Percentiles rank a stretch among this genome's conserved stretches.
These are phyloP conservation scores for Diploscapter pachys DNA, from an alignment of 1,140 invertebrate species.

Conservation along the genomic window DNA sequence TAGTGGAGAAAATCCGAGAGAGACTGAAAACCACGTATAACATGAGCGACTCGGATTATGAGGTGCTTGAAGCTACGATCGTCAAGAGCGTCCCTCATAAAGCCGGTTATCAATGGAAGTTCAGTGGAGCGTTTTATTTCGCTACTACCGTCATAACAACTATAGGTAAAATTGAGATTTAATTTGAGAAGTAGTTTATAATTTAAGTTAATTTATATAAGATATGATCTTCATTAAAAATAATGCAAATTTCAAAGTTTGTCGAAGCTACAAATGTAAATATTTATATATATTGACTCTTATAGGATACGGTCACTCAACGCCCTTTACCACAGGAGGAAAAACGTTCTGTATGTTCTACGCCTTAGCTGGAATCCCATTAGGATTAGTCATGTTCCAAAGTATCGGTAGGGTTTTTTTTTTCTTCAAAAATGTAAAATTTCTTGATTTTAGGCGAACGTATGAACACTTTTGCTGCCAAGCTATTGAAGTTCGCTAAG, in stretches of 20 bases:
- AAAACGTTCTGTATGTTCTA: constrained; percentile 62
- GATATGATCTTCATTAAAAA: no score
- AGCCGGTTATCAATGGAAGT: constrained; percentile 94
- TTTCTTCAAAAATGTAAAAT: constrained; percentile 3
- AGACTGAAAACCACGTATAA: constrained; percentile 84
- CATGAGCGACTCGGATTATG: constrained; percentile 84
- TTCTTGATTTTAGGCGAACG: constrained; percentile 67
- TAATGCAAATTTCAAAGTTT: no score
- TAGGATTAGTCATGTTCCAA: constrained; percentile 96
- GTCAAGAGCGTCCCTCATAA: constrained; percentile 92
- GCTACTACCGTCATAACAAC: constrained; percentile 98
- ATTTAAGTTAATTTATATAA: not conserved
- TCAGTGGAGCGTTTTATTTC: constrained; percentile 95
- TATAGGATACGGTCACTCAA: constrained; percentile 60
- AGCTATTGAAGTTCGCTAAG: constrained; percentile 72
- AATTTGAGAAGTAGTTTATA: not conserved
- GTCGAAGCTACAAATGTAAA: no score
- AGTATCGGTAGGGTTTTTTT: constrained; percentile 73
- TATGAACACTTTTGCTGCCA: constrained; percentile 89
- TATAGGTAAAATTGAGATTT: constrained; percentile 72
- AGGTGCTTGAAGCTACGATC: constrained; percentile 84
- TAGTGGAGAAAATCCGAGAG: constrained; percentile 69
- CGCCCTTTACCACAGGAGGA: constrained; percentile 59
- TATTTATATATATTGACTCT: constrained; percentile 2
- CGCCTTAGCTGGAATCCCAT: constrained; percentile 66